A percentile compares a stretch with the other conserved stretches of the same genome.
These are phyloP conservation scores for Trachurus trachurus DNA, from an alignment of 2,797 vertebrate genomes.

Conservation along the genomic window DNA sequence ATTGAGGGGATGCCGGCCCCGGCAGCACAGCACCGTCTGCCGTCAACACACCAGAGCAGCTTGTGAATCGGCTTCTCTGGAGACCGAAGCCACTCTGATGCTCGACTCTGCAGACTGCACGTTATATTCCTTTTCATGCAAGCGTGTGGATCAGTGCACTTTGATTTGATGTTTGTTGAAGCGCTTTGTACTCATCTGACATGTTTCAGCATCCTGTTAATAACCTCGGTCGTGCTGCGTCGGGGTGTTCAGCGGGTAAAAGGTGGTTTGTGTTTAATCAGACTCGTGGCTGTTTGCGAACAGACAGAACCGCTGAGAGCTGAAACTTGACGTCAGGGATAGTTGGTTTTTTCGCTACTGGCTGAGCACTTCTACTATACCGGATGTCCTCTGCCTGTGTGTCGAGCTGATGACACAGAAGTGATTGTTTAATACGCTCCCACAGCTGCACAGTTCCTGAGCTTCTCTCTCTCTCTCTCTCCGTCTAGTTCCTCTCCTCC, in stretches of 20 bases:
- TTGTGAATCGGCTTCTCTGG: slow-evolving; percentile 69
- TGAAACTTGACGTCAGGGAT: slow-evolving; percentile 44
- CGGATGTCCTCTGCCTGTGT: slow-evolving; percentile 59
- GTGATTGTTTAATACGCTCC: slow-evolving; percentile 73
- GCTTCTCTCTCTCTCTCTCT: slow-evolving; percentile 42
- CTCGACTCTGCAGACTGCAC: slow-evolving; percentile 45
- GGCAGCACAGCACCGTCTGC: slow-evolving; percentile 49
- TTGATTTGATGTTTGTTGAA: slow-evolving; percentile 30
- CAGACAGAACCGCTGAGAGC: slow-evolving; percentile 9
- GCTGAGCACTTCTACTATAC: slow-evolving; percentile 46
- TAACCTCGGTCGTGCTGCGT: not conserved
- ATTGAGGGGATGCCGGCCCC: slow-evolving; percentile 47
- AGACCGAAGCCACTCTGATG: slow-evolving; percentile 43
- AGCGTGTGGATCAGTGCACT: slow-evolving; percentile 17
- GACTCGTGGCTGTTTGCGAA: slow-evolving; percentile 28
- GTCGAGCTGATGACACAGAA: slow-evolving; percentile 76
- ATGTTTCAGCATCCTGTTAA: slow-evolving; percentile 12
- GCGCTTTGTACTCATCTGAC: slow-evolving; percentile 29
- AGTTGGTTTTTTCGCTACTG: slow-evolving; percentile 29
- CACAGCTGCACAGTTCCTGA: slow-evolving; percentile 74
- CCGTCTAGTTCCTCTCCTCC: slow-evolving; percentile 39
- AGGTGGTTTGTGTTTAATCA: not conserved
- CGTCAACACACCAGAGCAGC: slow-evolving; percentile 49
- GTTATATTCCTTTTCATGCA: slow-evolving; percentile 29
- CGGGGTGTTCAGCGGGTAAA: slow-evolving; percentile 3